These are phyloP conservation scores for Meriones psammophilus DNA, from an alignment of 2,797 vertebrate genomes.

Conservation along the genomic window DNA sequence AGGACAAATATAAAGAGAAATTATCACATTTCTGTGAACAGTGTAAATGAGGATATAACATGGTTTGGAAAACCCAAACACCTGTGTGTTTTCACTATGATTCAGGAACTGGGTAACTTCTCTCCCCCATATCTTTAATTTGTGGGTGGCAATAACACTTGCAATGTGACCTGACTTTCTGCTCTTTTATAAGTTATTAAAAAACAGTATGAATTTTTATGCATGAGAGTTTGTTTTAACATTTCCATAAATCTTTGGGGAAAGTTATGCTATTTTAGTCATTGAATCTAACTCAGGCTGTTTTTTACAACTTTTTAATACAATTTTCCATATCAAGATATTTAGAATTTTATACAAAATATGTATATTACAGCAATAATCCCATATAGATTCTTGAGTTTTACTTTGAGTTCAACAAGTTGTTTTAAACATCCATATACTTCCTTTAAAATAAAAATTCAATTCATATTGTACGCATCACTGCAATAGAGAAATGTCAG, in stretches of 20 bases:
- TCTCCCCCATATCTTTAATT: not conserved
- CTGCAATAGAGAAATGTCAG: not conserved
- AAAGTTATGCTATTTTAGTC: conserved; percentile 19
- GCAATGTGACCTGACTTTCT: not conserved
- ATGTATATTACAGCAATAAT: conserved; percentile 1
- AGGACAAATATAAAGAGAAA: conserved; percentile 13
- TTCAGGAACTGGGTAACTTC: not conserved
- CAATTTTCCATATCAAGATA: conserved; percentile 16
- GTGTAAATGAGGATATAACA: not conserved
- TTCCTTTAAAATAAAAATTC: conserved; percentile 27
- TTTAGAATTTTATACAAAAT: conserved; percentile 37
- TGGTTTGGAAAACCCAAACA: not conserved
- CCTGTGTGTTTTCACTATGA: conserved; percentile 38
- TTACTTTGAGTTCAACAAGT: not conserved
- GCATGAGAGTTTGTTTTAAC: not conserved
- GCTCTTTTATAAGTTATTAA: not conserved
- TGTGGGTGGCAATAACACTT: not conserved
- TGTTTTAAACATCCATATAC: not conserved
- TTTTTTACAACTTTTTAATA: conserved; percentile 11
- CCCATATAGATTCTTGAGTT: not conserved
- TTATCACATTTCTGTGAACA: not conserved
- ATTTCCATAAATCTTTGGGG: conserved; percentile 42
- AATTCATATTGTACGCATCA: not conserved
- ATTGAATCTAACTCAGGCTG: not conserved
- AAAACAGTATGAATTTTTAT: not conserved